Conservation (phyloP, 2,888 invertebrate genomes). For the Phymatocera aterrima region DNA sequence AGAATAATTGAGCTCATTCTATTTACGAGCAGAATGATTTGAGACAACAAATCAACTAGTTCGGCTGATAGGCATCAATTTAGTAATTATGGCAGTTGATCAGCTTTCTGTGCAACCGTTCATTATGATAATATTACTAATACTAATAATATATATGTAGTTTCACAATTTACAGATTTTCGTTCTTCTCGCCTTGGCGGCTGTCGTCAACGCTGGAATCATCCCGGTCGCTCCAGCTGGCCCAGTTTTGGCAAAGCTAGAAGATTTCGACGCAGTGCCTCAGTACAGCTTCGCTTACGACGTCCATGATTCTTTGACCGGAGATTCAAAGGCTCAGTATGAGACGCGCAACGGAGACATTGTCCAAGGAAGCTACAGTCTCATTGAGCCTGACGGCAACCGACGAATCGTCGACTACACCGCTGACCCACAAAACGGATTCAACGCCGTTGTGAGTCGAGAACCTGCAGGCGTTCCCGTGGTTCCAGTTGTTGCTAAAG, state of each 20-base stretch:
- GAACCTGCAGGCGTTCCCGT: slow-evolving; percentile 55
- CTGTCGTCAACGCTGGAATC: slow-evolving; percentile 39
- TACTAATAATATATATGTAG: not conserved
- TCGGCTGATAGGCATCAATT: too few relatives aligned
- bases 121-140: too few relatives aligned
- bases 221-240: slow-evolving; percentile 48
- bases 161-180: slow-evolving; percentile 45
- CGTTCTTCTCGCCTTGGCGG: slow-evolving; percentile 47
- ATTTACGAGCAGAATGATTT: not conserved
- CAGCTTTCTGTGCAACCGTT: not conserved
- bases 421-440: slow-evolving; percentile 59
- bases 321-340: slow-evolving; percentile 56
- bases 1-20: not conserved
- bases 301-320: slow-evolving; percentile 54
- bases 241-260: slow-evolving; percentile 55
- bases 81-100: not conserved
- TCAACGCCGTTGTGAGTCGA: slow-evolving; percentile 69
- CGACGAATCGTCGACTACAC: slow-evolving; percentile 64
- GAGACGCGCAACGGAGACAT: slow-evolving; percentile 62
- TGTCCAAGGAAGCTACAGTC: slow-evolving; percentile 64
- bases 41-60: too few relatives aligned
- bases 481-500: slow-evolving; percentile 56
- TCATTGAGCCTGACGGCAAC: slow-evolving; percentile 64
- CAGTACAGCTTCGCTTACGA: slow-evolving; percentile 59
- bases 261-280: slow-evolving; percentile 55